Percentiles rank a stretch among this genome's conserved stretches.
These are phyloP conservation scores for Lepus oiostolus DNA, from an alignment of 2,797 vertebrate species.

Conservation along the genomic window DNA sequence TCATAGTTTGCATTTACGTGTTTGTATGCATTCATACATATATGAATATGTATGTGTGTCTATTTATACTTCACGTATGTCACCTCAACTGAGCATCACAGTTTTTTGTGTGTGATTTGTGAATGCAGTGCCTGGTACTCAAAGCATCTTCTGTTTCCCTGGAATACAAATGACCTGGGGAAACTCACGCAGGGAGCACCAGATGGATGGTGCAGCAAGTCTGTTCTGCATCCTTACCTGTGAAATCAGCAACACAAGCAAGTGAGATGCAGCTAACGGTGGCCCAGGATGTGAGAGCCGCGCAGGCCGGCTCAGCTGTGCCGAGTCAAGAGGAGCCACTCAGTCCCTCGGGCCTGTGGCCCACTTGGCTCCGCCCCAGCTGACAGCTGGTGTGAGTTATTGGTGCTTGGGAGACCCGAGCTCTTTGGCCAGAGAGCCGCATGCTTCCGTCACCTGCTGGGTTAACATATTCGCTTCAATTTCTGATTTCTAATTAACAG, in stretches of 20 bases:
- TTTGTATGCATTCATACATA: too few relatives aligned
- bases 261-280: background rate
- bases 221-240: conserved; percentile 9
- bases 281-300: background rate
- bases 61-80: too few relatives aligned
- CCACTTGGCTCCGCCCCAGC: background rate
- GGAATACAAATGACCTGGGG: background rate
- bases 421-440: background rate
- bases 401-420: background rate
- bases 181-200: background rate
- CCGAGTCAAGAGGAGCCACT: background rate
- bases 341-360: background rate
- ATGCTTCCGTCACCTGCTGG: background rate
- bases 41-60: too few relatives aligned
- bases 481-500: background rate
- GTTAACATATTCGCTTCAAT: background rate
- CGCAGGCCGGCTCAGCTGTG: background rate
- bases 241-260: background rate
- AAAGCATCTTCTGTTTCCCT: background rate
- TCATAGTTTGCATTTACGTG: too few relatives aligned
- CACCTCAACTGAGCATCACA: too few relatives aligned
- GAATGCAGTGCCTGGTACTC: background rate
- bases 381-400: background rate
- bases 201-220: background rate
- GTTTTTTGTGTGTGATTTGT: background rate